Base-by-base conservation (phyloP, 1,140 invertebrate genomes). In the Drosophila repleta region DNA sequence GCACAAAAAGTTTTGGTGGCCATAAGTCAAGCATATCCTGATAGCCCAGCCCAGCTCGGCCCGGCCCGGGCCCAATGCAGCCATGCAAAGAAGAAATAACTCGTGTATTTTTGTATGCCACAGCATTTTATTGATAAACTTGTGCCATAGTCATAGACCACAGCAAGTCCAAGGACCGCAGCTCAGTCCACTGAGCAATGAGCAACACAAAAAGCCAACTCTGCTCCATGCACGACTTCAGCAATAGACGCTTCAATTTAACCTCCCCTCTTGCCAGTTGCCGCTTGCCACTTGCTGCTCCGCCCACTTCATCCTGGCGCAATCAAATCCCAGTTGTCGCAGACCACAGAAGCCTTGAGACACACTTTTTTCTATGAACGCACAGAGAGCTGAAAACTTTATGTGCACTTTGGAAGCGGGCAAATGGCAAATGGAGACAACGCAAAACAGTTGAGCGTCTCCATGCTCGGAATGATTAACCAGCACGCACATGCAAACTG, bases 51-150 rank as follows among this genome's bases (percentile, higher is more conserved):
- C n/a, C n/a, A n/a, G n/a, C n/a, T n/a, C n/a, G n/a, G n/a, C n/a
- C n/a, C n/a, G n/a, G n/a, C n/a, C 68, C 71, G 66, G 66, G 78
- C 69, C 71, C 82, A 78, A 72, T 67, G 48, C 69, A 60, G 26
- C 57, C 69, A 78, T 88, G 82, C 82, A 82, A 74, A 35, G 32
- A 87, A 81, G 82, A 82, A 85, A 85, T 87, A 85, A 88, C 82
- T 87, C 83, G 70, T 85, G 82, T 87, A 82, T 69, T 75, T 71
- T 78, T 71, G 72, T 75, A 58, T 75, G 75, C 72, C 82, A 85
- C 78, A 85, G 82, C 70, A 78, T 85, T 85, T 85, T 85, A 87
- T 85, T 85, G 82, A 85, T 85, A 85, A 85, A 85, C 82, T 85
- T 87, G 62, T 73, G 67, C 63, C 80, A 55, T 41, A 63, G 18